These are phyloP conservation scores for Torymus auratus DNA, from an alignment of 2,888 invertebrate genomes.

Conservation along the genomic window DNA sequence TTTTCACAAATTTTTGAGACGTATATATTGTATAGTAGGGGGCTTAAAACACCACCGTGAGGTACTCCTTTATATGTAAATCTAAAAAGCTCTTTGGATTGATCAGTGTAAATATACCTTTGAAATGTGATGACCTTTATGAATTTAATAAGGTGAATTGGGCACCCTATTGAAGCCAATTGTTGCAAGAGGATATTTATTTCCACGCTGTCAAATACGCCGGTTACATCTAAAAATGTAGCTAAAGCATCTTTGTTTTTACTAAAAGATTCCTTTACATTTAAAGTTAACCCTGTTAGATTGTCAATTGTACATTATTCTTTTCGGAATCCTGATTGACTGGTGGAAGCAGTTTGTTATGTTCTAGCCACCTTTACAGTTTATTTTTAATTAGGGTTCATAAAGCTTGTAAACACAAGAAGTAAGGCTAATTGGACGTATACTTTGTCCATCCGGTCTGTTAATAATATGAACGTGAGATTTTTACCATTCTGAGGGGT, in stretches of 20 bases:
- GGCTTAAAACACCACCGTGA: too few species aligned
- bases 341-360: neutral
- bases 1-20: too few species aligned
- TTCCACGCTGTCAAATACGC: neutral
- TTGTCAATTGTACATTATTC: neutral
- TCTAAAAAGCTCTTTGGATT: too few species aligned
- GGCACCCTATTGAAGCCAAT: neutral
- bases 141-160: too few species aligned
- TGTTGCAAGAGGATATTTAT: conserved; percentile 1
- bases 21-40: too few species aligned
- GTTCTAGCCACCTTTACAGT: conserved; percentile 25
- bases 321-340: neutral
- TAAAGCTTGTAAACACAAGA: neutral
- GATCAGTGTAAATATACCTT: too few species aligned
- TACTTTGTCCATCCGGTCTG: too few species aligned
- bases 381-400: conserved; percentile 34
- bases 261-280: conserved; percentile 4
- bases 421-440: too few species aligned
- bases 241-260: conserved; percentile 7
- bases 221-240: conserved; percentile 32
- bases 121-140: too few species aligned
- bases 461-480: too few species aligned
- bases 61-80: too few species aligned
- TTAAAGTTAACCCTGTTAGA: neutral
- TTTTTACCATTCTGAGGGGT: neutral